Conservation (phyloP, 2,888 invertebrate genomes). For the Limnephilus rhombicus region DNA sequence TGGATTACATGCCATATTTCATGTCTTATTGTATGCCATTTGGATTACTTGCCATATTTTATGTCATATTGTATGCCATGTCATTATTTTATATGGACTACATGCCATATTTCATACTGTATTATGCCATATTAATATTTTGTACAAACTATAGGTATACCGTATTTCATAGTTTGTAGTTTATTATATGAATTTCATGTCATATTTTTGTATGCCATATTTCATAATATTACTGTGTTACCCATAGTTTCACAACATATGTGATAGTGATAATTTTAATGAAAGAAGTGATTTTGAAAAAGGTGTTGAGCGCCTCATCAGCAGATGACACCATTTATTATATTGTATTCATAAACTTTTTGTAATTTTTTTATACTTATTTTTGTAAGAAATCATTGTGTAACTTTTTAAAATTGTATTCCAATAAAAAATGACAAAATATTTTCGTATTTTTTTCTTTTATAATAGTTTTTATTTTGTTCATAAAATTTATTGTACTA, state of each 20-base stretch:
- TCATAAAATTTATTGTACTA: neutral
- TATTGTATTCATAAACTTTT: neutral
- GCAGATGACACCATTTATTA: neutral
- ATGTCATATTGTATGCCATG: no score
- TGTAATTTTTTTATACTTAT: neutral
- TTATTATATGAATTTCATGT: neutral
- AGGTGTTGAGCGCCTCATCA: neutral
- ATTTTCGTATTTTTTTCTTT: neutral
- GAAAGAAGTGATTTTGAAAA: neutral
- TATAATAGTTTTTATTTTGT: neutral
- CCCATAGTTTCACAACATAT: neutral
- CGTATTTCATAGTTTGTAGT: neutral
- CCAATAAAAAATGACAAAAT: neutral
- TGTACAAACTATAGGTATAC: neutral
- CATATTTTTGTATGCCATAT: neutral
- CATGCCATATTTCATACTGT: no score
- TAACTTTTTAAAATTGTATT: neutral
- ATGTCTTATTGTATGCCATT: no score
- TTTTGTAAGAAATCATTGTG: conserved; percentile 1
- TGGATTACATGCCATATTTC: neutral
- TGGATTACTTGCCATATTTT: no score
- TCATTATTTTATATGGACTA: no score
- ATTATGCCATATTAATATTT: neutral
- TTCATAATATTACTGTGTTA: neutral
- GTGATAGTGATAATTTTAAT: neutral